A percentile compares a stretch with the other conserved stretches of the same genome.
phyloP scores from a whole-genome alignment of 2,888 invertebrate genomes.

The Helicoverpa assulta region DNA sequence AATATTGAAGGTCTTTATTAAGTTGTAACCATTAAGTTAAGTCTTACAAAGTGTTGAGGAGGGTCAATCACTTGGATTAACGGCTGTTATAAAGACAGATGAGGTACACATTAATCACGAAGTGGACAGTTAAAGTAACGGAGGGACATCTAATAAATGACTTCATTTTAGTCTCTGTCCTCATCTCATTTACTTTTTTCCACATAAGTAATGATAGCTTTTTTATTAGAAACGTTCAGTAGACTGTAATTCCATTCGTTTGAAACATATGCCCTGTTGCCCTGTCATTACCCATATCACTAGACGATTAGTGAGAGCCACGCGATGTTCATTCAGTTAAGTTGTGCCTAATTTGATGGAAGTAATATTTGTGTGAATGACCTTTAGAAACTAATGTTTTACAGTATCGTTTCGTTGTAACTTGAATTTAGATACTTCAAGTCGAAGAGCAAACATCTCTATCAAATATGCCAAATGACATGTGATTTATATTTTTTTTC shows the following conservation, averaged over 20 bases:
- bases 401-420: too few species aligned
- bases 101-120: slow-evolving; percentile 35
- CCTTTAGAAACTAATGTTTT: background rate
- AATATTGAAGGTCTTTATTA: too few species aligned
- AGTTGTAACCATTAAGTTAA: background rate
- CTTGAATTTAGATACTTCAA: too few species aligned
- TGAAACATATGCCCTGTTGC: background rate
- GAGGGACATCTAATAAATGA: slow-evolving; percentile 58
- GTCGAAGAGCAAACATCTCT: too few species aligned
- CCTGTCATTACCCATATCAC: background rate
- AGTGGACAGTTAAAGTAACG: slow-evolving; percentile 28
- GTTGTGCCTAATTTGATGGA: background rate
- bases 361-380: background rate
- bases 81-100: slow-evolving; percentile 26
- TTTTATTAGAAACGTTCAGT: slow-evolving; percentile 14
- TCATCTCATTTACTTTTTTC: slow-evolving; percentile 46
- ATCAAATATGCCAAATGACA: too few species aligned
- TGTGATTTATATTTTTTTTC: background rate
- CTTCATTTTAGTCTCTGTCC: slow-evolving; percentile 50
- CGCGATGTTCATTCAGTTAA: too few species aligned
- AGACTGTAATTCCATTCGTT: background rate
- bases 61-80: slow-evolving; percentile 17
- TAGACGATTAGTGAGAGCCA: background rate
- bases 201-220: slow-evolving; percentile 13
- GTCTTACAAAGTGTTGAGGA: background rate